Evolutionary conservation across 2,888 invertebrate genomes (phyloP).

Genomic region (Limnephilus marmoratus): DNA sequence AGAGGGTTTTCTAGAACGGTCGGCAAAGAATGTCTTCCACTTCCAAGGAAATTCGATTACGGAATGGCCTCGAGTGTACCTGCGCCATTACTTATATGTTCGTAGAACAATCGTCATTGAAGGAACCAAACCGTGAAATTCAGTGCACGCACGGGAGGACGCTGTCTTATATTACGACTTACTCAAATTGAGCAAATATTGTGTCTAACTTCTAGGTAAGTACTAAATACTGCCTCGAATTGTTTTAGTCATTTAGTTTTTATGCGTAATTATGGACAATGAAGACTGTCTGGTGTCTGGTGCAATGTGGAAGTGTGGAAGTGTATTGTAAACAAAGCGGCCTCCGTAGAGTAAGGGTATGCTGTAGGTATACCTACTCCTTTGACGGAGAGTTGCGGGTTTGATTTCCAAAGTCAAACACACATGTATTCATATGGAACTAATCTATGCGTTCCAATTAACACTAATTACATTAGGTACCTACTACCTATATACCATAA

Average conservation of each 20-base stretch:
- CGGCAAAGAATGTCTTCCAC: constrained; percentile 12
- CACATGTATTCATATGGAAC: background rate
- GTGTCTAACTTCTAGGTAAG: background rate
- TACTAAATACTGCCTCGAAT: background rate
- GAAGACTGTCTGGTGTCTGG: background rate
- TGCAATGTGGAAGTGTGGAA: background rate
- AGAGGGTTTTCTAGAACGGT: background rate
- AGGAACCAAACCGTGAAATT: constrained; percentile 60
- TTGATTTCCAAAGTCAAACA: background rate
- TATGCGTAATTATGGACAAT: background rate
- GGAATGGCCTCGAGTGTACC: constrained; percentile 53
- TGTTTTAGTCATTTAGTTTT: background rate
- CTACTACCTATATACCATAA: no score
- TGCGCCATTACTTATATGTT: constrained; percentile 63
- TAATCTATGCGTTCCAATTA: no score
- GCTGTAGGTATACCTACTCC: no score
- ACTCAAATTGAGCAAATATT: constrained; percentile 29
- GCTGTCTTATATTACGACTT: constrained; percentile 14
- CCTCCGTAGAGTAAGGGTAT: background rate
- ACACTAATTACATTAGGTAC: no score
- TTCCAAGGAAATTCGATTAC: constrained; percentile 40
- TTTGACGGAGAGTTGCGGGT: background rate
- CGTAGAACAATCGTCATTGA: constrained; percentile 60
- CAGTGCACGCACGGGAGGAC: constrained; percentile 43
- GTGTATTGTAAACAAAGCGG: background rate